phyloP scores from a whole-genome alignment of 2,888 invertebrate species.

The Yponomeuta cagnagella region DNA sequence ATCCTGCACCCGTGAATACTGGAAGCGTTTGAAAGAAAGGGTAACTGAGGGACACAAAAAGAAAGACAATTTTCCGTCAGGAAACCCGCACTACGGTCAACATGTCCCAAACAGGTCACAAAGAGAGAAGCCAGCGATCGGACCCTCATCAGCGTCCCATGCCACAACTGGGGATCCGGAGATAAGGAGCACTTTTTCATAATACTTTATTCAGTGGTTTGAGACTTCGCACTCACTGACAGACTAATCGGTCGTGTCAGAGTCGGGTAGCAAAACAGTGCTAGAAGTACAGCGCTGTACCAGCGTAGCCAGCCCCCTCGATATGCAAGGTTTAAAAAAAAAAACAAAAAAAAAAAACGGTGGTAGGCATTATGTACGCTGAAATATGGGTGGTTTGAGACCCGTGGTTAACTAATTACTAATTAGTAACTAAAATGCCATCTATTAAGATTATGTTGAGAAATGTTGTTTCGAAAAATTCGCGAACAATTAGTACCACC shows the following conservation, averaged over 20 bases:
- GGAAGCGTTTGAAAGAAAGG: neutral
- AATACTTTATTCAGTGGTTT: conserved; percentile 70
- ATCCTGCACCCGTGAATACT: neutral
- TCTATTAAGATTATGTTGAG: too few relatives aligned
- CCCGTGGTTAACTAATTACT: too few relatives aligned
- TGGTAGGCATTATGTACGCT: too few relatives aligned
- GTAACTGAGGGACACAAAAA: neutral
- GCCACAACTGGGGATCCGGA: conserved; percentile 35
- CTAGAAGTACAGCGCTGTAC: neutral
- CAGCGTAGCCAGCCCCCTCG: too few relatives aligned
- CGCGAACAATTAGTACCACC: too few relatives aligned
- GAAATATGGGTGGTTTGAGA: too few relatives aligned
- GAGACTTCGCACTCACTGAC: conserved; percentile 64
- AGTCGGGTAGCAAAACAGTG: conserved; percentile 8
- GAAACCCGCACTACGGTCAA: neutral
- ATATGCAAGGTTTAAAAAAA: too few relatives aligned
- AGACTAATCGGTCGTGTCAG: conserved; percentile 68
- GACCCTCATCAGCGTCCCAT: conserved; percentile 63
- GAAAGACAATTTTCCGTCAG: neutral
- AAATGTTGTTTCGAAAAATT: too few relatives aligned
- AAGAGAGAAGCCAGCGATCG: conserved; percentile 31
- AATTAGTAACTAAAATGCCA: too few relatives aligned
- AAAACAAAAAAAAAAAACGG: too few relatives aligned
- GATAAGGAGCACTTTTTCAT: conserved; percentile 73
- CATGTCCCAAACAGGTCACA: conserved; percentile 8